phyloP scores from a whole-genome alignment of 2,797 vertebrate genomes.

The Spinus pinus region DNA sequence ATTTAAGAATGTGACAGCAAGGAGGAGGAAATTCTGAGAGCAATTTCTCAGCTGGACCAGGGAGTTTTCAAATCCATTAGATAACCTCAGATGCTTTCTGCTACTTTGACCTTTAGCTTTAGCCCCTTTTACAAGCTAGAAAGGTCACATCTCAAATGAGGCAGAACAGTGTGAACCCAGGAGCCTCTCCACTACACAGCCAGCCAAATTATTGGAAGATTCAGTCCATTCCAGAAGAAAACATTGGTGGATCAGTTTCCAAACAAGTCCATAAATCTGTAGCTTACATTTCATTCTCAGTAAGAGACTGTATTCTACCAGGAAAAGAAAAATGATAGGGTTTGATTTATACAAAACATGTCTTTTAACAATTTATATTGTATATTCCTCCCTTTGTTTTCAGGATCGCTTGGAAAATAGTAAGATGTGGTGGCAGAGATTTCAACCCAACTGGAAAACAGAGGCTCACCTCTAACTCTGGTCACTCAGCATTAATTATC shows the following conservation, averaged over 20 bases:
- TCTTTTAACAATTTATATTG: neutral
- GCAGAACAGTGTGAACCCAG: neutral
- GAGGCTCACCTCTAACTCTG: neutral
- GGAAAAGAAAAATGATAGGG: neutral
- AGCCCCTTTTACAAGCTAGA: neutral
- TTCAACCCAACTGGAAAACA: neutral
- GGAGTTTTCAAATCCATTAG: neutral
- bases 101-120: neutral
- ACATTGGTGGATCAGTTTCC: neutral
- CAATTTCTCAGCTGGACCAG: neutral
- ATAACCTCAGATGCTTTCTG: neutral
- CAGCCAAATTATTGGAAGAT: neutral
- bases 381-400: neutral
- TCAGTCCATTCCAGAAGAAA: neutral
- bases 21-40: neutral
- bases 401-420: neutral
- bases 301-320: neutral
- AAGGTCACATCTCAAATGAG: neutral
- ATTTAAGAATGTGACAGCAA: neutral
- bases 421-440: neutral
- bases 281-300: neutral
- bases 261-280: neutral
- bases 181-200: neutral
- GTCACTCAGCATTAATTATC: neutral
- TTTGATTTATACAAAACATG: neutral